phyloP scores from a whole-genome alignment of 2,113 vertebrate species.

The Prolemur simus region DNA sequence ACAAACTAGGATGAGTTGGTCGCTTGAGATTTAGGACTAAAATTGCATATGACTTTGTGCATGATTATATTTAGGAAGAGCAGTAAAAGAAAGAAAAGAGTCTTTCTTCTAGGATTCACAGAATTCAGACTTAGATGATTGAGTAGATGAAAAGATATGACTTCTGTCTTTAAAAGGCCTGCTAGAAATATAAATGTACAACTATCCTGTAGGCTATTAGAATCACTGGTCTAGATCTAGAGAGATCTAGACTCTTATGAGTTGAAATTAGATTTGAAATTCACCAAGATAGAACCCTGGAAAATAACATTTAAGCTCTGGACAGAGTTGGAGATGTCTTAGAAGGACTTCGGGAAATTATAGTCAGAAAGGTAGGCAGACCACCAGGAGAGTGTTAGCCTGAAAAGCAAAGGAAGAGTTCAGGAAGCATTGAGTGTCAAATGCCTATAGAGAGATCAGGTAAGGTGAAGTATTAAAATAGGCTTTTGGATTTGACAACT shows the following conservation, averaged over 20 bases:
- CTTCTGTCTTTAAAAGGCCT: background rate
- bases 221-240: background rate
- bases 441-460: background rate
- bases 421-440: background rate
- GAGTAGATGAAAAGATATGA: background rate
- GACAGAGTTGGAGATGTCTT: background rate
- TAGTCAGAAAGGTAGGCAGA: background rate
- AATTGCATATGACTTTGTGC: background rate
- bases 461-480: background rate
- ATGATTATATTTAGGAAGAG: slow-evolving; percentile 3
- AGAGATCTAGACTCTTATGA: background rate
- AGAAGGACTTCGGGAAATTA: background rate
- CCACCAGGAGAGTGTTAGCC: background rate
- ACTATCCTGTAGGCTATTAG: background rate
- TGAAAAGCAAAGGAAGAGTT: background rate
- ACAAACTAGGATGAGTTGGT: background rate
- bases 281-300: background rate
- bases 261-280: background rate
- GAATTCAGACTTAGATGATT: background rate
- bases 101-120: background rate
- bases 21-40: background rate
- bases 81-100: background rate
- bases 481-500: background rate
- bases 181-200: background rate
- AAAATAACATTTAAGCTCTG: slow-evolving; percentile 3